Evolutionary conservation across 2,888 invertebrate species (phyloP).

Genomic region (Trichacis sp.): DNA sequence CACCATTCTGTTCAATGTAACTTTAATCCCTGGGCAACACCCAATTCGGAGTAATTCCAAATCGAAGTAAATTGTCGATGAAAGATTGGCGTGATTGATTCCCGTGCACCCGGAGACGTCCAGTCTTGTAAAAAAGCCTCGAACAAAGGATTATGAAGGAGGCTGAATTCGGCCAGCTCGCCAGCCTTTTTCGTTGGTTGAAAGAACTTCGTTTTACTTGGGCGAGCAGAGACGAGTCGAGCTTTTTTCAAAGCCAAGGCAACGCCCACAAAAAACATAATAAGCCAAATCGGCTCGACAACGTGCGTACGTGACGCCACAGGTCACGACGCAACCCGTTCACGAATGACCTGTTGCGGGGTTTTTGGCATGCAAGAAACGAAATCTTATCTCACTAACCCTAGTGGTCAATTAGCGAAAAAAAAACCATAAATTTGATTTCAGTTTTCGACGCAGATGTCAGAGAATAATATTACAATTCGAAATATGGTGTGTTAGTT

Average conservation of each 20-base stretch:
- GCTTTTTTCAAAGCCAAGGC: constrained; percentile 41
- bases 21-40: too few relatives aligned
- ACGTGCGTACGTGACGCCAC: constrained; percentile 6
- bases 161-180: constrained; percentile 20
- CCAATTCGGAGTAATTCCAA: too few relatives aligned
- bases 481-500: too few relatives aligned
- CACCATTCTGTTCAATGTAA: too few relatives aligned
- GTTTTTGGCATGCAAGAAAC: constrained; percentile 8
- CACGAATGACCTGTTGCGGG: constrained; percentile 9
- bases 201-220: constrained; percentile 43
- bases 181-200: constrained; percentile 16
- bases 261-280: constrained; percentile 48
- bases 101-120: neutral
- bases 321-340: constrained; percentile 12
- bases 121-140: neutral
- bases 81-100: neutral
- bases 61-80: too few relatives aligned
- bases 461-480: too few relatives aligned
- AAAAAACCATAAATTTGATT: too few relatives aligned
- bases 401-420: neutral
- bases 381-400: neutral
- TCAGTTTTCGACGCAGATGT: too few relatives aligned
- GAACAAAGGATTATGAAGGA: constrained; percentile 15
- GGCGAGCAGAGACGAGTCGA: constrained; percentile 27
- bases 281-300: constrained; percentile 31